A percentile compares a stretch with the other conserved stretches of the same genome.
phyloP scores from a whole-genome alignment of 2,888 invertebrate genomes.

The Linnaemya vulpina region DNA sequence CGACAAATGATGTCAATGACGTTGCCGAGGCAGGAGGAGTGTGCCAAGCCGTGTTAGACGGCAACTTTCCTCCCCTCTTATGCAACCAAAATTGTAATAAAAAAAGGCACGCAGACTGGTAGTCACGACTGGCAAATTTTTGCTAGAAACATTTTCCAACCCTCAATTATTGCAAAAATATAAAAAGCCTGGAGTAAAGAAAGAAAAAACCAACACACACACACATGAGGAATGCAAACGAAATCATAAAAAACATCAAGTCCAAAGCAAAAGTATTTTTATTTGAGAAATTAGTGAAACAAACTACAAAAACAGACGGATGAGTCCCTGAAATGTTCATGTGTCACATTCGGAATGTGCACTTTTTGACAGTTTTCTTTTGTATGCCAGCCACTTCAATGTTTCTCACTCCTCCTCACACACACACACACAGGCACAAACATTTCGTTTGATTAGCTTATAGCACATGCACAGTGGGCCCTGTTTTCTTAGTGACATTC shows the following conservation, averaged over 20 bases:
- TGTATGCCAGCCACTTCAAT: conserved; percentile 52
- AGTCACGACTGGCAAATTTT: conserved; percentile 32
- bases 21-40: conserved; percentile 62
- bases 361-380: conserved; percentile 79
- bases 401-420: conserved; percentile 10
- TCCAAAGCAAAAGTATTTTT: conserved; percentile 20
- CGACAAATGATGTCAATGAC: conserved; percentile 62
- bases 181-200: conserved; percentile 15
- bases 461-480: conserved; percentile 27
- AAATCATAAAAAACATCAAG: conserved; percentile 39
- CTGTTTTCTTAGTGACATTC: not conserved
- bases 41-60: conserved; percentile 62
- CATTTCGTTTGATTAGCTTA: conserved; percentile 12
- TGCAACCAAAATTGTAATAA: not conserved
- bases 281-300: conserved; percentile 54
- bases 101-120: conserved; percentile 31
- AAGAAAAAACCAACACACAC: not conserved
- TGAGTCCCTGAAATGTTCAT: conserved; percentile 71
- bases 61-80: not conserved
- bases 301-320: conserved; percentile 42
- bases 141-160: conserved; percentile 51
- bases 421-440: not conserved
- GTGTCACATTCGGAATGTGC: conserved; percentile 80
- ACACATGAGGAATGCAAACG: conserved; percentile 3
- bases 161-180: conserved; percentile 60